phyloP scores from a whole-genome alignment of 2,113 vertebrate genomes.

The Ceuthmochares aereus region DNA sequence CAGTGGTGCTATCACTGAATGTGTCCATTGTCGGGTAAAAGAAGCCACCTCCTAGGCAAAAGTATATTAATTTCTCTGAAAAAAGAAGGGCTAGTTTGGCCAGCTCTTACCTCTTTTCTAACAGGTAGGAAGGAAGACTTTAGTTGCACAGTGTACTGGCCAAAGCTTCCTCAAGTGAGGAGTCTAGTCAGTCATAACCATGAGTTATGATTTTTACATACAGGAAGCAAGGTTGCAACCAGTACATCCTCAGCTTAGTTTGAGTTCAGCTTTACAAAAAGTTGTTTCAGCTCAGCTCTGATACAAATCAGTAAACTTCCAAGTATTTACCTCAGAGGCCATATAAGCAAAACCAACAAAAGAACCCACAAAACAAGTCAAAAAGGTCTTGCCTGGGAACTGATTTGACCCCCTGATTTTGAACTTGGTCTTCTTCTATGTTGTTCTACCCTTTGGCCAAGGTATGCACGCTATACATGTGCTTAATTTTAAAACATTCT shows the following conservation, averaged over 20 bases:
- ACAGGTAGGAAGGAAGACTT: not conserved
- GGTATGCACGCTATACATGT: not conserved
- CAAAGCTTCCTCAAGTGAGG: not conserved
- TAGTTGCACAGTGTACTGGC: not conserved
- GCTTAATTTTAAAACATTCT: not conserved
- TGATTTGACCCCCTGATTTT: not conserved
- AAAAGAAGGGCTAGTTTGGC: not conserved
- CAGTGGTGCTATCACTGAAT: not conserved
- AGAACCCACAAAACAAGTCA: not conserved
- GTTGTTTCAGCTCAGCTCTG: not conserved
- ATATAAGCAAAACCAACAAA: not conserved
- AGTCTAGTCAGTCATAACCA: not conserved
- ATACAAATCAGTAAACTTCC: not conserved
- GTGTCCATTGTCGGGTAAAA: not conserved
- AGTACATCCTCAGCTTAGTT: not conserved
- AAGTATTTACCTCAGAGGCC: not conserved
- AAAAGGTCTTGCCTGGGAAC: not conserved
- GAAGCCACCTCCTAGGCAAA: not conserved
- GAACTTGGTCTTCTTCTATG: not conserved
- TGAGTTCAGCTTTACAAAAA: not conserved
- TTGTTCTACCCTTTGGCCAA: not conserved
- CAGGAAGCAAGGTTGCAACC: not conserved
- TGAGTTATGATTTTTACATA: not conserved
- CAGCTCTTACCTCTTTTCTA: not conserved
- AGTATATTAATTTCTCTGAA: not conserved